These are phyloP conservation scores for Drosophila lacteicornis DNA, from an alignment of 1,140 invertebrate genomes.

Conservation along the genomic window DNA sequence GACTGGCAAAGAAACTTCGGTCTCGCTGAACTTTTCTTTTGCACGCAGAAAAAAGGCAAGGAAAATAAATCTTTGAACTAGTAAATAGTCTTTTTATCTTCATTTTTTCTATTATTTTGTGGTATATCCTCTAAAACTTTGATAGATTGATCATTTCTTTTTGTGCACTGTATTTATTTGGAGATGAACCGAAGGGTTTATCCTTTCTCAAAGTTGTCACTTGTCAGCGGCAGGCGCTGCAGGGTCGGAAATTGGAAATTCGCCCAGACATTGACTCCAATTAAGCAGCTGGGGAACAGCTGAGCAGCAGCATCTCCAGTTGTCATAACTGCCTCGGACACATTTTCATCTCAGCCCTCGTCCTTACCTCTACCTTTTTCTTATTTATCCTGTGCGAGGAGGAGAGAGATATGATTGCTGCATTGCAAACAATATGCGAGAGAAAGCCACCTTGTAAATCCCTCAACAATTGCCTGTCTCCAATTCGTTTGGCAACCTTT, in stretches of 20 bases:
- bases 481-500: slow-evolving; percentile 25
- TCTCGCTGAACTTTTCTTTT: not conserved
- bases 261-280: slow-evolving; percentile 44
- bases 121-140: no score
- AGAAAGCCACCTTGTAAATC: slow-evolving; percentile 37
- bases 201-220: slow-evolving; percentile 47
- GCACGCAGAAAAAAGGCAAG: not conserved
- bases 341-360: slow-evolving; percentile 7
- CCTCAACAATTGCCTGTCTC: slow-evolving; percentile 56
- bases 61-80: not conserved
- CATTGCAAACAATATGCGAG: slow-evolving; percentile 23
- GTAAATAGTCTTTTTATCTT: no score
- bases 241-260: slow-evolving; percentile 32
- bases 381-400: slow-evolving; percentile 9
- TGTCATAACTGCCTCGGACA: slow-evolving; percentile 27
- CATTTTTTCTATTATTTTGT: not conserved
- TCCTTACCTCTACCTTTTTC: slow-evolving; percentile 3
- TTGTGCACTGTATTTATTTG: not conserved
- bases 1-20: not conserved
- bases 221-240: slow-evolving; percentile 45
- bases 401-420: slow-evolving; percentile 15
- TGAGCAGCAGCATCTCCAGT: slow-evolving; percentile 11
- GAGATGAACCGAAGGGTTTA: not conserved
- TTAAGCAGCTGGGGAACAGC: slow-evolving; percentile 27
- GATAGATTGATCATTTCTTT: not conserved